Conservation (phyloP, 2,888 invertebrate genomes). For the Caenorhabditis angaria region DNA sequence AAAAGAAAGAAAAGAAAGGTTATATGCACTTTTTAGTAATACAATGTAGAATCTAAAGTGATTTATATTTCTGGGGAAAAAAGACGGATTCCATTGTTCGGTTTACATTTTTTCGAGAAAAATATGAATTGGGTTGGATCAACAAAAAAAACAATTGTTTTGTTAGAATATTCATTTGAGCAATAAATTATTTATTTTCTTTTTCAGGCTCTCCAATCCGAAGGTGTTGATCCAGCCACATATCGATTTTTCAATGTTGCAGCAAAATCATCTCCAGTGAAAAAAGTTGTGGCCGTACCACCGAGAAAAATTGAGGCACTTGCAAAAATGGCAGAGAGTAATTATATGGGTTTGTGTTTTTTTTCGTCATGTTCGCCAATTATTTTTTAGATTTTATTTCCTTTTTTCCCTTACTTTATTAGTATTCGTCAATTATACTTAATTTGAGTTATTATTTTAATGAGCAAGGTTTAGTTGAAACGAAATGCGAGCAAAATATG, state of each 20-base stretch:
- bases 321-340: not conserved
- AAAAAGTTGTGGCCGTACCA: not conserved
- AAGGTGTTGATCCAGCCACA: conserved; percentile 37
- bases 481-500: conserved; percentile 11
- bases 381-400: not conserved
- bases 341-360: not conserved
- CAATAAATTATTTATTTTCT: no score
- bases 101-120: no score
- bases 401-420: conserved; percentile 6
- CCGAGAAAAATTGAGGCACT: not conserved
- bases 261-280: not conserved
- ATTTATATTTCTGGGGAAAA: no score
- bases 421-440: not conserved
- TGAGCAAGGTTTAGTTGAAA: conserved; percentile 13
- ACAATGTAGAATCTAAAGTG: no score
- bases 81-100: no score
- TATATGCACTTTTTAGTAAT: no score
- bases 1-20: no score
- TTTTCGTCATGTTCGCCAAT: not conserved
- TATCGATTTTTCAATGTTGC: conserved; percentile 20
- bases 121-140: no score
- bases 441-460: conserved; percentile 5
- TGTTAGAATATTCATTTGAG: not conserved
- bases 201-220: conserved; percentile 36
- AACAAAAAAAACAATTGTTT: not conserved